Base-by-base conservation (phyloP, 2,797 vertebrate species). In the Petrocephalus sullivani region DNA sequence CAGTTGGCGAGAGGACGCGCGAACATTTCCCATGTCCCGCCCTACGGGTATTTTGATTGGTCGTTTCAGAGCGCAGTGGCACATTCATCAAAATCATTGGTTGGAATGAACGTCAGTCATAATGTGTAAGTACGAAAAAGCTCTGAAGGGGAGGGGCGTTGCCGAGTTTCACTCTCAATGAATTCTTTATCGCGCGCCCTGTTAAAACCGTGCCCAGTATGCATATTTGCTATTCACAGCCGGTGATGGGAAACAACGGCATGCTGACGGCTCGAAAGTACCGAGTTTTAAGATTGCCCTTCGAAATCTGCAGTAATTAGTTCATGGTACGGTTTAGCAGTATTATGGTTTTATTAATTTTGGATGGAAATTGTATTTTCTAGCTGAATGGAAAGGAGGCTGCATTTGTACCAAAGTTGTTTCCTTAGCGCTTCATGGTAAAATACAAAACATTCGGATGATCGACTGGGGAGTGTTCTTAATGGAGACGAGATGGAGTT, bases 31-130 rank as follows among this genome's bases (percentile, higher is more conserved):
- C 0, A 56, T 57, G 37, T 4, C 28, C 53, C 85, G 53, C 33
- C 88, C 57, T 21, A 41, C 37, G 14, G n/a, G 21, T 78, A 64
- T 14, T 87, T 10, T 87, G 85, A 89, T 89, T 89, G 88, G 88
- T 19, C 14, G 6, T 61, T 53, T 16, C 12, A 21, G 4, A 60
- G 51, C 54, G 0, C 6, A 10, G 33, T 5, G 56, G 14, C 3
- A 37, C 19, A 10, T 23, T n/a, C 14, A 37, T 87, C 8, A n/a
- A 46, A 56, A 58, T 7, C 7, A 87, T 86, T 89, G 85, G 88
- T 58, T 87, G 14, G 1, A 71, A 54, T 7, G 2, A n/a, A 61
- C 23, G 75, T 14, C 85, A 53, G 3, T 89, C 71, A 61, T 21
- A 87, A 60, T 71, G 12, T 37, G 85, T 49, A 84, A 84, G 28